Base-by-base conservation (phyloP, 2,888 invertebrate species). In the Drosophila melanosoma region DNA sequence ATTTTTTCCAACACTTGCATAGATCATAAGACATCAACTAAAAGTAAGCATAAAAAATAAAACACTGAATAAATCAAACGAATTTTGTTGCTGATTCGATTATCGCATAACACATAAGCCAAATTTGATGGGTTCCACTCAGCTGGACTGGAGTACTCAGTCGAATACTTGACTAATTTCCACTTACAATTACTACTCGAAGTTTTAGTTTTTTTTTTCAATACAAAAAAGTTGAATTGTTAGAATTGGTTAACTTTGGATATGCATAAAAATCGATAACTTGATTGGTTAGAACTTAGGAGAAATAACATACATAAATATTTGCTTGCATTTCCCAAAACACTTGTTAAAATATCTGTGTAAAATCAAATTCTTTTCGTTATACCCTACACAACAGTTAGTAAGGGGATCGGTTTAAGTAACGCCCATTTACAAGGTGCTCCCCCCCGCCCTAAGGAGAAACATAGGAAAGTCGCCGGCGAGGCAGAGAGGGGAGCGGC, bases 391-490 rank as follows among this genome's bases (percentile, higher is more conserved):
- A 32, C 2, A n/a, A 29, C 29, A 17, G 26, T 38, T 26, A 26
- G 26, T 26, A 12, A n/a, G 26, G 26, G 54, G 23, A 26, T 26
- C 6, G 26, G 36, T 2, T 6, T 17, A 40, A 32, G 26, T 38
- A 38, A 32, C 29, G n/a, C 10, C 38, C 38, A 29, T 56, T 56
- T 56, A 40, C 29, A 38, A n/a, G 26, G 54, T 29, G 54, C 26
- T 2, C 11, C 17, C n/a, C 12, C n/a, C 51, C 29, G 3, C 33
- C 35, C 53, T 20, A 33, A 20, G 20, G 7, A 54, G 17, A 23
- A 54, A 6, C 23, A 26, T 11, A 6, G 11, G 23, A 10, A 33
- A 32, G 12, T 15, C 7, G 51, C 51, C 12, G 12, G n/a, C 23
- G 35, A 10, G 17, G 12, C 33, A 5, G 23, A 20, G 0, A 1